phyloP scores from a whole-genome alignment of 2,113 vertebrate species.

The Neolamprologus variostigma region DNA sequence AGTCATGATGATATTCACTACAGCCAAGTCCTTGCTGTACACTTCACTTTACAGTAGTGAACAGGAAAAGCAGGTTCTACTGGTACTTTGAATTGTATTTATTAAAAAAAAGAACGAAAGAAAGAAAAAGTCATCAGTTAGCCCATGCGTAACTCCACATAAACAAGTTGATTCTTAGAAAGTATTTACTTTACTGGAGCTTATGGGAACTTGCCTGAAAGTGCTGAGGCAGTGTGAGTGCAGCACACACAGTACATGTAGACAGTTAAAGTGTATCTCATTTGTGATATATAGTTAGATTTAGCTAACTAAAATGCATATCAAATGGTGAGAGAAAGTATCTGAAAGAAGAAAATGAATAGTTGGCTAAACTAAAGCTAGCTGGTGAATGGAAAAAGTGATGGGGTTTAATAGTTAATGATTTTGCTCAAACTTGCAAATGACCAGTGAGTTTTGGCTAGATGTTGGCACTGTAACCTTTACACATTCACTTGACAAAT shows the following conservation, averaged over 20 bases:
- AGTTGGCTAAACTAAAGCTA: neutral
- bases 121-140: neutral
- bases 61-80: constrained; percentile 35
- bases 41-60: neutral
- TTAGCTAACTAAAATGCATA: neutral
- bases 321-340: neutral
- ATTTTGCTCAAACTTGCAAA: neutral
- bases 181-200: neutral
- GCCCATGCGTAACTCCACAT: neutral
- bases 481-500: neutral
- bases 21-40: neutral
- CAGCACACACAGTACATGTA: neutral
- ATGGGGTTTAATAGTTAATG: neutral
- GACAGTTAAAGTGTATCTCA: neutral
- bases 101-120: neutral
- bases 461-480: neutral
- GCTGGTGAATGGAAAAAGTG: neutral
- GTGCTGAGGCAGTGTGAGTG: neutral
- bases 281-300: neutral
- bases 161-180: neutral
- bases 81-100: neutral
- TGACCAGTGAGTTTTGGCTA: neutral
- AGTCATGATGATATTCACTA: neutral
- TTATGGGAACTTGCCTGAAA: constrained; percentile 8
- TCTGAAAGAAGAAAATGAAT: neutral